phyloP scores from a whole-genome alignment of 2,797 vertebrate species.

The Sphenopsis melanotis region DNA sequence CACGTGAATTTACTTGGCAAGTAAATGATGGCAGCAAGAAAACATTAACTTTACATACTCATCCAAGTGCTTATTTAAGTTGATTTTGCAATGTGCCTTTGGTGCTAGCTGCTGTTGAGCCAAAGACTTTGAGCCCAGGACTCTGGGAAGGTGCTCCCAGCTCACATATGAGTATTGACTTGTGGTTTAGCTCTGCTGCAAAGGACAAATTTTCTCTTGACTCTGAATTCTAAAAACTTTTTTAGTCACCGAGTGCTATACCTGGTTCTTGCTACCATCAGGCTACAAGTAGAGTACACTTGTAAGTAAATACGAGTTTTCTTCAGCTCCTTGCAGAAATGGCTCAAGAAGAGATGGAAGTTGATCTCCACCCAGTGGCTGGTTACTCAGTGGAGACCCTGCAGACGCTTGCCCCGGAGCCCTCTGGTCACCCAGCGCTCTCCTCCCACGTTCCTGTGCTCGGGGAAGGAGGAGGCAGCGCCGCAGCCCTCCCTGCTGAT shows the following conservation, averaged over 20 bases:
- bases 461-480: not conserved
- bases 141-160: not conserved
- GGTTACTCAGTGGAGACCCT: not conserved
- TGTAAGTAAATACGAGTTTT: not conserved
- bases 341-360: constrained; percentile 86
- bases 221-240: not conserved
- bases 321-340: constrained; percentile 51
- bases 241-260: not conserved
- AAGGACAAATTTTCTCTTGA: not conserved
- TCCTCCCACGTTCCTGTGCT: not conserved
- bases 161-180: fast-evolving
- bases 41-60: not conserved
- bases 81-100: not conserved
- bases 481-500: not conserved
- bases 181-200: not conserved
- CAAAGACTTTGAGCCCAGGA: not conserved
- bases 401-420: not conserved
- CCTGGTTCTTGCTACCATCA: not conserved
- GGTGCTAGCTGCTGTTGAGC: not conserved
- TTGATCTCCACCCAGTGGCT: constrained; percentile 69
- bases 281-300: not conserved
- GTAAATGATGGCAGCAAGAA: not conserved
- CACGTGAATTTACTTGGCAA: not conserved
- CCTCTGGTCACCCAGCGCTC: fast-evolving
- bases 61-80: not conserved